Base-by-base conservation (phyloP, 2,888 invertebrate species). In the Dromius quadrimaculatus region DNA sequence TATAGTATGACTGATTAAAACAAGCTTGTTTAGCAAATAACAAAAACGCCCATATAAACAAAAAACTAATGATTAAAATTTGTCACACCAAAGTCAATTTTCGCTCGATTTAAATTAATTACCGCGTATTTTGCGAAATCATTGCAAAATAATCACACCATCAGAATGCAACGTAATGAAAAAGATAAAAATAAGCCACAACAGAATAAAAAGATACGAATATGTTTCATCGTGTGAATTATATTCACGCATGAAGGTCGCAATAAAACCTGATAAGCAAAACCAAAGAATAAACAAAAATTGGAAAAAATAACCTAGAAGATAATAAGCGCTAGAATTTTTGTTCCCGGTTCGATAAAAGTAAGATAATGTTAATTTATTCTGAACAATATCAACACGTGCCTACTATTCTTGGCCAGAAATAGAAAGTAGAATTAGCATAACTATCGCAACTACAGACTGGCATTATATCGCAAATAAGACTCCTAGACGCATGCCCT, bases 261-360 rank as follows among this genome's bases (percentile, higher is more conserved):
- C 20, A 17, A 41, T 28, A 32, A 34, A 20, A 23, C n/a, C 45
- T 36, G 64, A 64, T 64, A 64, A 64, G 19, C 6, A 11, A 64
- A 64, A 50, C 64, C 64, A 36, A 64, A 64, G 64, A 47, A 47
- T 64, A 64, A 64, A 64, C 64, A 47, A 64, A 64, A 64, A 34
- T 64, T 64, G 50, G 47, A 64, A 36, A 64, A 63, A 64, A 64
- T 43, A 63, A 15, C 4, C 41, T 38, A 45, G 23, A 17, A 20
- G 64, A 47, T 64, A 50, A 38, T 64, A 36, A 20, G 64, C 23
- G 38, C 3, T 32, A 57, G 45, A 32, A 63, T 63, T 63, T 63
- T 50, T 64, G 64, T 64, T 64, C 64, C 64, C 64, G 47, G 9
- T 64, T 64, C 50, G 64, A 64, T 64, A 64, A 64, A 19, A n/a